A percentile compares a stretch with the other conserved stretches of the same genome.
These are phyloP conservation scores for Lycocerus yunnanus DNA, from an alignment of 2,888 invertebrate genomes.

Conservation along the genomic window DNA sequence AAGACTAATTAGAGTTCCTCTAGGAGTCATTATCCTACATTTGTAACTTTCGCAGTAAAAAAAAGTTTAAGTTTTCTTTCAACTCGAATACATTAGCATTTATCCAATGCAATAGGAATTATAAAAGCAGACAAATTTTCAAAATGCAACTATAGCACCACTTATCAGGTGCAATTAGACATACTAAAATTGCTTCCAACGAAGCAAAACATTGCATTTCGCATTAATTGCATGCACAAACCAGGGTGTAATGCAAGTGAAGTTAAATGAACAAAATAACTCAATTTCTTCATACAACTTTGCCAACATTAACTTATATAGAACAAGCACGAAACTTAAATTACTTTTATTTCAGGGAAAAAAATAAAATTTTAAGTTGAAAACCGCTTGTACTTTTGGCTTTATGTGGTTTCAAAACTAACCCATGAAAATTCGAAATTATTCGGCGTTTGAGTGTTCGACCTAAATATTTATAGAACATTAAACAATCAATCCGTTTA, in stretches of 20 bases:
- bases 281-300: neutral
- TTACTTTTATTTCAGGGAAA: neutral
- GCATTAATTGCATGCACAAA: slow-evolving; percentile 25
- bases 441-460: neutral
- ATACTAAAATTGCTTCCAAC: slow-evolving; percentile 22
- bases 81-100: slow-evolving; percentile 28
- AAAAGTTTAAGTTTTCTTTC: slow-evolving; percentile 13
- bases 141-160: slow-evolving; percentile 17
- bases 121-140: slow-evolving; percentile 10
- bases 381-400: neutral
- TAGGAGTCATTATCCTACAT: slow-evolving; percentile 30
- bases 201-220: slow-evolving; percentile 17
- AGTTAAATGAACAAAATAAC: neutral
- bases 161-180: slow-evolving; percentile 23
- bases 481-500: neutral
- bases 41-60: slow-evolving; percentile 31
- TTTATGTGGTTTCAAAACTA: neutral
- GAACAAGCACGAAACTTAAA: neutral
- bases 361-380: neutral
- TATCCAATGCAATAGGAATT: slow-evolving; percentile 19
- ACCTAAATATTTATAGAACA: neutral
- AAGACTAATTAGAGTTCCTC: slow-evolving; percentile 27
- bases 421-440: neutral
- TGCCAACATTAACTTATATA: neutral
- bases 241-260: slow-evolving; percentile 19